Base-by-base conservation (phyloP, 2,113 vertebrate genomes). In the Sciurus niger region DNA sequence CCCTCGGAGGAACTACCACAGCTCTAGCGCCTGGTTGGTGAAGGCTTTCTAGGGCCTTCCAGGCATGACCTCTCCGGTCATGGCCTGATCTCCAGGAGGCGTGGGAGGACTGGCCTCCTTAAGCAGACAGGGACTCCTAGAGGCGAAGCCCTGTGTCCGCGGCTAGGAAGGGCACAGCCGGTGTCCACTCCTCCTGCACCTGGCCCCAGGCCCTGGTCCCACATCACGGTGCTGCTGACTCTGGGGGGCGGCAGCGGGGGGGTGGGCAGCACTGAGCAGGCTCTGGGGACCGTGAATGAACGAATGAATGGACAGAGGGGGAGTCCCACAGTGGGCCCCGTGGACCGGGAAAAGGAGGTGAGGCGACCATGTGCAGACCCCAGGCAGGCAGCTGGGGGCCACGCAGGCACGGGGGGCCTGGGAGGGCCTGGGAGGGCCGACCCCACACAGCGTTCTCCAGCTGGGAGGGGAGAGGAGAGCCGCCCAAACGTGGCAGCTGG, bases 401-500 rank as follows among this genome's bases (percentile, higher is more conserved):
- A 0, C 1, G 25, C 63, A 37, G 25, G 90, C 40, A 40, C 37
- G 37, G 37, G 40, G 40, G 46, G n/a, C n/a, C n/a, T n/a, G n/a
- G n/a, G n/a, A n/a, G n/a, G 48, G 68, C 68, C 58, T 86, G 32
- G 53, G 34, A 24, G 58, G n/a, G 83, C 95, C 77, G 94, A 3
- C 94, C 58, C 32, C 14, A 16, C 32, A 32, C 60, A 53, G 30
- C 0, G 0, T 53, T 48, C 84, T 72, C 76, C 3, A n/a, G 55
- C 37, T 17, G 74, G 84, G 37, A 72, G 11, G 22, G 40, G 46
- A 65, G 67, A 24, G 60, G 73, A 90, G 70, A 58, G 67, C 60
- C 9, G 30, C 46, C 32, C 8, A 22, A 40, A 34, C 8, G 74
- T 6, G n/a, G 86, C 95, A 82, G 95, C 94, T 48, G 58, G 92